These are phyloP conservation scores for Leucophenga montana DNA, from an alignment of 2,888 invertebrate species.

Conservation along the genomic window DNA sequence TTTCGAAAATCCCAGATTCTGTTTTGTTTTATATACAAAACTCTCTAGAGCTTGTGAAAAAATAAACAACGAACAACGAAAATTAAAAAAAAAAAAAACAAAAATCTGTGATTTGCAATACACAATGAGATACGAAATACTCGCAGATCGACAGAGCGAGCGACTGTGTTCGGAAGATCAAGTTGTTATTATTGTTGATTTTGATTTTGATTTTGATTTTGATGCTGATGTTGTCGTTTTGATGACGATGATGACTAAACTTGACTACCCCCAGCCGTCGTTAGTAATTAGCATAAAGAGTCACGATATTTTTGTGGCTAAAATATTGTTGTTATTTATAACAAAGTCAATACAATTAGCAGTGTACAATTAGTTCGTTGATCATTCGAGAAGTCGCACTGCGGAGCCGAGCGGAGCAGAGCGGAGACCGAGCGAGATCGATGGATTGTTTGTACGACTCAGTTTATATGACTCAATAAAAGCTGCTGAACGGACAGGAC, in stretches of 20 bases:
- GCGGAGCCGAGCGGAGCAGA: too few relatives aligned
- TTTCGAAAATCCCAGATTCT: background rate
- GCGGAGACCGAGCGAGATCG: background rate
- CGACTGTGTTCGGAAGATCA: too few relatives aligned
- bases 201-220: background rate
- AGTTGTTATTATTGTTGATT: background rate
- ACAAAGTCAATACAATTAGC: constrained; percentile 62
- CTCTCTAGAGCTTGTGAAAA: too few relatives aligned
- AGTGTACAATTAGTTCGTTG: constrained; percentile 34
- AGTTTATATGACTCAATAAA: background rate
- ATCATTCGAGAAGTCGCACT: background rate
- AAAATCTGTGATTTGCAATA: too few relatives aligned
- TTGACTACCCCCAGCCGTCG: constrained; percentile 13
- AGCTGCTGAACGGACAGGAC: background rate
- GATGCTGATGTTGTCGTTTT: background rate
- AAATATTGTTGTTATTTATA: constrained; percentile 64
- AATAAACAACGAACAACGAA: too few relatives aligned
- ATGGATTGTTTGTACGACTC: too few relatives aligned
- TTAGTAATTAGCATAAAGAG: constrained; percentile 60
- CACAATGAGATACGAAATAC: too few relatives aligned
- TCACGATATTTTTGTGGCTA: constrained; percentile 55
- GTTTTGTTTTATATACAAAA: too few relatives aligned
- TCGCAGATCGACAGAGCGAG: too few relatives aligned
- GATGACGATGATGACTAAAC: constrained; percentile 22
- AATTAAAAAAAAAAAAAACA: too few relatives aligned